phyloP scores from a whole-genome alignment of 2,113 vertebrate species.

The Oceanodroma tethys region DNA sequence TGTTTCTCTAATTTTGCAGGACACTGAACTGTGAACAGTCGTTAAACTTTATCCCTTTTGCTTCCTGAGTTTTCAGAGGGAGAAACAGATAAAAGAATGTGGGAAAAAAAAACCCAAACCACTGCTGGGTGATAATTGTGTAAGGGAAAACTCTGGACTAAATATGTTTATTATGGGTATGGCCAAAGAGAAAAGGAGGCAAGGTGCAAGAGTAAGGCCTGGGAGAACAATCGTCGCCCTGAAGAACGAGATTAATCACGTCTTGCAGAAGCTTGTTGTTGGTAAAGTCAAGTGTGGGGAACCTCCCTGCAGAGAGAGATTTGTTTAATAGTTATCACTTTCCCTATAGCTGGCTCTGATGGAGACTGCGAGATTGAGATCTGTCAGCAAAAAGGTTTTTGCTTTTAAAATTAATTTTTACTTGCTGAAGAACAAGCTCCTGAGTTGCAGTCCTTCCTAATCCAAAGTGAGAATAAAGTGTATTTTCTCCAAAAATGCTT shows the following conservation, averaged over 20 bases:
- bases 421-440: neutral
- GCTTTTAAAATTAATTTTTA: neutral
- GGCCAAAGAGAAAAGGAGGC: neutral
- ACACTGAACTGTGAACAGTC: neutral
- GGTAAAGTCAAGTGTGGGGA: neutral
- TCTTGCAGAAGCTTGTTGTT: neutral
- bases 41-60: slow-evolving; percentile 23
- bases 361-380: neutral
- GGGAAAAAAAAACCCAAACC: neutral
- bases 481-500: neutral
- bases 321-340: neutral
- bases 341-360: neutral
- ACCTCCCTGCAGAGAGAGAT: neutral
- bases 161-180: neutral
- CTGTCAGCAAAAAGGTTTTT: neutral
- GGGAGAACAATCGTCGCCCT: rapidly evolving
- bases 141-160: neutral
- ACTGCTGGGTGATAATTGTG: neutral
- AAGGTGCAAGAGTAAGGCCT: neutral
- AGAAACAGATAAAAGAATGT: neutral
- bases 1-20: slow-evolving; percentile 40
- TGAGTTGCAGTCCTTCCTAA: neutral
- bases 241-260: neutral
- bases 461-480: neutral
- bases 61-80: neutral